Percentiles rank a stretch among this genome's conserved stretches.
These are phyloP conservation scores for Gymnocypris eckloni DNA, from an alignment of 2,797 vertebrate species.

Conservation along the genomic window DNA sequence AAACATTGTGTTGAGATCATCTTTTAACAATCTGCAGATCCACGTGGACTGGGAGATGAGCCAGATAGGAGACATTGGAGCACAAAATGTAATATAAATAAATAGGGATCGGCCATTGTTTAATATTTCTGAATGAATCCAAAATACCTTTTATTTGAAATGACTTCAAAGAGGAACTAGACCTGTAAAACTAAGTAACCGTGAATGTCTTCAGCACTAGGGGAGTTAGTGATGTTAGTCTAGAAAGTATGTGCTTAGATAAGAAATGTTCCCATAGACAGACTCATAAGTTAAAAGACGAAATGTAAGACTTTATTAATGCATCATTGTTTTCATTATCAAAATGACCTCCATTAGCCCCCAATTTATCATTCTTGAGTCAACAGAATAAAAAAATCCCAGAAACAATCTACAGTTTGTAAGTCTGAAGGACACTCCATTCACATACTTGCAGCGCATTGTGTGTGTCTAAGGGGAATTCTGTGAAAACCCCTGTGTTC, in stretches of 20 bases:
- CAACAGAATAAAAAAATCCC: conserved; percentile 40
- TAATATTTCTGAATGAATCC: background rate
- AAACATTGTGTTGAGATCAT: conserved; percentile 21
- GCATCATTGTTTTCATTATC: conserved; percentile 38
- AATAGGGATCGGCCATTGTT: background rate
- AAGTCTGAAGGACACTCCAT: conserved; percentile 57
- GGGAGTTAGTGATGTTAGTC: conserved; percentile 3
- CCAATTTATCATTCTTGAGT: conserved; percentile 43
- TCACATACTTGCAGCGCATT: conserved; percentile 48
- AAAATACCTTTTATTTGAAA: background rate
- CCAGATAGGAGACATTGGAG: background rate
- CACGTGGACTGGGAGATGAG: background rate
- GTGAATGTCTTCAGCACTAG: background rate
- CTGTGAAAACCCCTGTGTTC: conserved; percentile 62
- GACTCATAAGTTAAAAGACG: conserved; percentile 1
- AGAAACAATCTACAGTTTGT: conserved; percentile 55
- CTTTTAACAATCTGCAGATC: conserved; percentile 10
- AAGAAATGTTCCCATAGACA: background rate
- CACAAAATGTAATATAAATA: background rate
- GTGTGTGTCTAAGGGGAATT: conserved; percentile 58
- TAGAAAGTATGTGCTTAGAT: conserved; percentile 19
- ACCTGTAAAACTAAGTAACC: conserved; percentile 12
- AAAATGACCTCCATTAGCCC: conserved; percentile 41
- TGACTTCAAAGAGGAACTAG: background rate
- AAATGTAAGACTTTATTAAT: conserved; percentile 12